Evolutionary conservation across 2,113 vertebrate species (phyloP).

Genomic region (Xiphias gladius): DNA sequence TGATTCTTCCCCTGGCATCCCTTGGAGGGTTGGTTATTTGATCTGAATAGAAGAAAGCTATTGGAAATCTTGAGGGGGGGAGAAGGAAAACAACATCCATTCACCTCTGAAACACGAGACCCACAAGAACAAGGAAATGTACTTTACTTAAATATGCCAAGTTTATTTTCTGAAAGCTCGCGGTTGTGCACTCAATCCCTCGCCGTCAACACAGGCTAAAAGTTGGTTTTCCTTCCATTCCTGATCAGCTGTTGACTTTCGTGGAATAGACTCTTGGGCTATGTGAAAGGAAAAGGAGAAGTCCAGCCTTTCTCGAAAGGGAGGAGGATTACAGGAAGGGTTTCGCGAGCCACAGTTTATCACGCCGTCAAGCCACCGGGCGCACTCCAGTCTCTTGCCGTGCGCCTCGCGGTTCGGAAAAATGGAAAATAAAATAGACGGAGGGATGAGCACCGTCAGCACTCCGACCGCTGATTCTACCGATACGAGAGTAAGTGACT

Average conservation of each 20-base stretch:
- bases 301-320: conserved; percentile 45
- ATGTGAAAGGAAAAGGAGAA: conserved; percentile 34
- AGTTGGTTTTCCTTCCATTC: not conserved
- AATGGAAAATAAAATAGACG: conserved; percentile 60
- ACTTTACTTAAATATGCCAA: not conserved
- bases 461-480: conserved; percentile 51
- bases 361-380: conserved; percentile 23
- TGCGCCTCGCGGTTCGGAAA: not conserved
- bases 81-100: not conserved
- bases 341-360: conserved; percentile 14
- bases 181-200: not conserved
- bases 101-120: conserved; percentile 35
- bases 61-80: not conserved
- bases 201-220: not conserved
- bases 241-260: not conserved
- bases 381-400: conserved; percentile 20
- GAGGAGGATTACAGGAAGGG: conserved; percentile 71
- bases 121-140: not conserved
- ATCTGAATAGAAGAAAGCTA: not conserved
- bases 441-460: conserved; percentile 55
- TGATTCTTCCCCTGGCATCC: not conserved
- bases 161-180: not conserved
- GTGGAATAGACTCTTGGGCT: not conserved
- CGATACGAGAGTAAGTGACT: conserved; percentile 46
- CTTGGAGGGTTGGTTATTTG: not conserved